Base-by-base conservation (phyloP, 2,888 invertebrate genomes). In the Scelioninae gen. 1 region DNA sequence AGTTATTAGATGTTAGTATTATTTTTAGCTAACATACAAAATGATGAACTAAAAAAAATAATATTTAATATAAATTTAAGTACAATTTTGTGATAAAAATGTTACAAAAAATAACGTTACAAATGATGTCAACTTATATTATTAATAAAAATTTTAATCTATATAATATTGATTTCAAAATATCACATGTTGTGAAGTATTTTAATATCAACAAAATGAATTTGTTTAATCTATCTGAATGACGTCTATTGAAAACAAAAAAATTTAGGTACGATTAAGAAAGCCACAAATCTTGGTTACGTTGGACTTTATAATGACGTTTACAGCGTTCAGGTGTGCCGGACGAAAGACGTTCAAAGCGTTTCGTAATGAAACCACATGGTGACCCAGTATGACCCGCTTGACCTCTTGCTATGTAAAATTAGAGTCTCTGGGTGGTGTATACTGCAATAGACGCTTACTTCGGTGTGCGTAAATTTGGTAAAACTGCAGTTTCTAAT, bases 271-370 rank as follows among this genome's bases (percentile, higher is more conserved):
- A 34, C 69, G 85, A 85, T 86, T 86, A 86, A 87, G 86, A 82
- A 77, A 84, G 79, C 85, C 85, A 85, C 87, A 86, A 87, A 87
- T 87, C 87, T 86, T 87, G 86, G 85, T 87, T 87, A 86, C 80
- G 75, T 71, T 78, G 82, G 77, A 84, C 75, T 86, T 86, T 86
- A 86, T 86, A 87, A 87, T 85, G 87, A 86, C 87, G 84, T 86
- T 87, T 87, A 87, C 87, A 86, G 82, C 83, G 71, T 83, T 85
- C 87, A 87, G 86, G 86, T 86, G 87, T 83, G 85, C 76, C 85
- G 80, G 81, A 85, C 86, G 83, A 86, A 78, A 69, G 81, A 66
- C 66, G 60, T 83, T 84, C 84, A 83, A 84, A 77, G 80, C 83
- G 80, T 85, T 85, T 84, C 82, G 83, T 83, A 79, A 86, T 85